Base-by-base conservation (phyloP, 2,113 vertebrate genomes). In the Pundamilia nyererei region DNA sequence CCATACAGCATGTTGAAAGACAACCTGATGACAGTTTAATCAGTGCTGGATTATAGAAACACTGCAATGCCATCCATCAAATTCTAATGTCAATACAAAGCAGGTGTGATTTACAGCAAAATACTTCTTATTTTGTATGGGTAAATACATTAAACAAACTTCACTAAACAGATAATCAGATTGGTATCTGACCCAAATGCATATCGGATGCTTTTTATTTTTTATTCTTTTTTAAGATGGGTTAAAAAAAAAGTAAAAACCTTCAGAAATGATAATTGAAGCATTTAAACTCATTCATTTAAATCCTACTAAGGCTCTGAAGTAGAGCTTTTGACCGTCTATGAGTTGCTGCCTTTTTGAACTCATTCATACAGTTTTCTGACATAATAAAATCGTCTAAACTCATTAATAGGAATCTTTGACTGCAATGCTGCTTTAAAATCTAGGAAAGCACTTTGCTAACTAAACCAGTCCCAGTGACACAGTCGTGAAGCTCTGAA, bases 191-290 rank as follows among this genome's bases (percentile, higher is more conserved):
- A 21, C 19, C 33, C 10, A 12, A 68, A 68, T 68, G 33, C 19
- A 38, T 68, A 38, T 65, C 10, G 4, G 3, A 35, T 65, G 60
- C 17, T 65, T 65, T 35, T 35, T 12, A 11, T 35, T 12, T 65
- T 65, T 65, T 65, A 12, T 62, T 31, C 9, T 65, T 35, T 65
- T 65, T n/a, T 65, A 33, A 35, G 2, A 65, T 35, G 17, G 31
- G 31, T 1, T 12, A 0, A 6, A 31, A 33, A 56, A 47, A 47
- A 5, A 14, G 35, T 42, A 21, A 24, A 70, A 42, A 15, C n/a
- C 12, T 70, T 70, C n/a, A 70, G 65, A 24, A 24, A 40, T 15
- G 12, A 40, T 3, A 68, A 40, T 21, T 68, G 35, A 68, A 68
- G 17, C 60, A 21, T 40, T 68, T 68, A 68, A 68, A 40, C 11